Evolutionary conservation across 2,113 vertebrate genomes (phyloP).

Genomic region (Alligator mississippiensis): DNA sequence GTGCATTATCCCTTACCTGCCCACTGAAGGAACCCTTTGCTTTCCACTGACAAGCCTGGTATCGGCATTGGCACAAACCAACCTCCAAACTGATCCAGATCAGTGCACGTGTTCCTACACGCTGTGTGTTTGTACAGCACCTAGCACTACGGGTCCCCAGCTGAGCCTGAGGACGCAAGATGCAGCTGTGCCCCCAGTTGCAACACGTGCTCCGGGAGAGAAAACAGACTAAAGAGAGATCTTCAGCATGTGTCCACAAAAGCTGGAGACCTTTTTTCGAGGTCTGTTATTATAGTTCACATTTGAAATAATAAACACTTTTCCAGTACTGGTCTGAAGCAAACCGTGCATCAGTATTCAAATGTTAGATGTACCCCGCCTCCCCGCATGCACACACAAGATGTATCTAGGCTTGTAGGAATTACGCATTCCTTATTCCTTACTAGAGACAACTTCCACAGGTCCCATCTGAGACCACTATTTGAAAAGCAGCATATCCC

Average conservation of each 20-base stretch:
- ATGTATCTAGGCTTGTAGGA: background rate
- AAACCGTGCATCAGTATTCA: background rate
- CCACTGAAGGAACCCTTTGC: no score
- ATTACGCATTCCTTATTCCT: background rate
- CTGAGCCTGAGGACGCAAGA: fast-evolving
- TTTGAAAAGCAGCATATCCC: background rate
- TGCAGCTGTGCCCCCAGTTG: background rate
- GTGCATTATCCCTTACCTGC: no score
- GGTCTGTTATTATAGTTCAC: background rate
- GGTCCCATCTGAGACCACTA: background rate
- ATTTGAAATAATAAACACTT: background rate
- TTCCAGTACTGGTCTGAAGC: background rate
- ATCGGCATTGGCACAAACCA: no score
- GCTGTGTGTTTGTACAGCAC: background rate
- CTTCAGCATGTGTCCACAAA: background rate
- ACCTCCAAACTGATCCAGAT: background rate
- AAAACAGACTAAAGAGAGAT: background rate
- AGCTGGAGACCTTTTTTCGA: background rate
- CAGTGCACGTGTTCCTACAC: fast-evolving
- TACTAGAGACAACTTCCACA: background rate
- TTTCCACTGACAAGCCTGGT: no score
- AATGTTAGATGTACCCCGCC: background rate
- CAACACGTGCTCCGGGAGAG: background rate
- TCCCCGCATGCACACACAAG: background rate
- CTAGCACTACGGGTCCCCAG: fast-evolving